Conservation (phyloP, 92 coral and sea anemone species). For the Epizoanthus scotinus region DNA sequence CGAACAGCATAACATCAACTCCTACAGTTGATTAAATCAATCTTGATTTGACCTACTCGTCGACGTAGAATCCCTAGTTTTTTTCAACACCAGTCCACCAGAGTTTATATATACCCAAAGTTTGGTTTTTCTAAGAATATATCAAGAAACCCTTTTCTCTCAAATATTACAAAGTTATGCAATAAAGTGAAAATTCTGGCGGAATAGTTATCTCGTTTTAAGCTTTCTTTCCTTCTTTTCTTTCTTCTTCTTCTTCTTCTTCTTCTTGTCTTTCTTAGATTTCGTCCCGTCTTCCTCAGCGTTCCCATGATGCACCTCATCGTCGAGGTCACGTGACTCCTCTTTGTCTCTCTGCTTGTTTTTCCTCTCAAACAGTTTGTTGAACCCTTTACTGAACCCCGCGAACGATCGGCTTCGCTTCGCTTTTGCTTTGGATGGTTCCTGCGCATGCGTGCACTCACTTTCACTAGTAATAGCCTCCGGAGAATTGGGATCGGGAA, state of each 20-base stretch:
- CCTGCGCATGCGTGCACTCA: constrained; percentile 16
- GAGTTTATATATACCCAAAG: too few species aligned
- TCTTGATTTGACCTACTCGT: too few species aligned
- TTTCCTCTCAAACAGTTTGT: constrained; percentile 62
- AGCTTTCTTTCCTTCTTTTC: constrained; percentile 2
- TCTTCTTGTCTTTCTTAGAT: constrained; percentile 5
- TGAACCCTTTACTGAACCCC: constrained; percentile 49
- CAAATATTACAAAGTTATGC: neutral
- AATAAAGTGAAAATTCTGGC: neutral
- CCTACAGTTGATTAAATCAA: too few species aligned
- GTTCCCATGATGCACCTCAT: constrained; percentile 6
- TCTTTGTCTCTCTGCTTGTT: constrained; percentile 53
- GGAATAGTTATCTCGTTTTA: neutral
- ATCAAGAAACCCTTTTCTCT: too few species aligned
- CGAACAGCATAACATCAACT: too few species aligned
- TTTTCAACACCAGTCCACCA: too few species aligned
- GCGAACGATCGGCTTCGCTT: constrained; percentile 72
- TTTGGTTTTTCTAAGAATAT: too few species aligned
- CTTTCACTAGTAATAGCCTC: constrained; percentile 7
- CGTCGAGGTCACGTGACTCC: neutral
- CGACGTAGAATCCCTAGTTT: too few species aligned
- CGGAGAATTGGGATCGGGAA: constrained; percentile 16
- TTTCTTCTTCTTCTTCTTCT: constrained; percentile 6
- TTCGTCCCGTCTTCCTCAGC: constrained; percentile 10
- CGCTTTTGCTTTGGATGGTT: constrained; percentile 23